Base-by-base conservation (phyloP, 1,140 invertebrate species). In the Lasioglossum albipes region DNA sequence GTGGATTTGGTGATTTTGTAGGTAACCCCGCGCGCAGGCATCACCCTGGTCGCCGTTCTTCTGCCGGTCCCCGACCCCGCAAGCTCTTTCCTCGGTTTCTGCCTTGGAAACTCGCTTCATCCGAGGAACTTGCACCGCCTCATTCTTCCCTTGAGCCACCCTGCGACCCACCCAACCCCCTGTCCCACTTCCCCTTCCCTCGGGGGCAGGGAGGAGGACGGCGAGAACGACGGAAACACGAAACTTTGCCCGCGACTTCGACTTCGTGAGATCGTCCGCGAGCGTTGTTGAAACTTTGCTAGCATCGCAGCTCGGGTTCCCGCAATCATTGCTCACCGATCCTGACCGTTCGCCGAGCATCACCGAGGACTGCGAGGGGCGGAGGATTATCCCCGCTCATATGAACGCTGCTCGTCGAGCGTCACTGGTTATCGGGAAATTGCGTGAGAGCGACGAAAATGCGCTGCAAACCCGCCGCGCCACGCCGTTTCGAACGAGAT, bases 231-330 rank as follows among this genome's bases (percentile, higher is more conserved):
- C 75, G 76, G 67, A 80, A 87, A 73, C 64, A 73, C 36, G 84
- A 80, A 87, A 87, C 85, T 87, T 83, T 72, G 75, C 22, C n/a
- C 42, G 36, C 74, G 66, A 79, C 81, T 81, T 87, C 83, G 85
- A 87, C 85, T 84, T 86, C 62, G 74, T 70, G 85, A 49, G 75
- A 87, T 87, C 65, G 71, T 64, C 68, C 76, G 76, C 75, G 66
- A 78, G 65, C 79, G 82, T 87, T 82, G 81, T 87, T 64, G 68
- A 61, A 87, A 87, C 76, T 87, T 87, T 81, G 61, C 59, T 54
- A 83, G 73, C 69, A 77, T 73, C 73, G 77, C 62, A 76, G 20
- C 72, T 76, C 64, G 73, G 82, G 27, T 67, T 75, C 59, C 71
- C 79, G 64, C 80, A 76, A 86, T 85, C 84, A 82, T 86, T 86